These are phyloP conservation scores for Cataglyphis livida DNA, from an alignment of 2,888 invertebrate species.

Conservation along the genomic window DNA sequence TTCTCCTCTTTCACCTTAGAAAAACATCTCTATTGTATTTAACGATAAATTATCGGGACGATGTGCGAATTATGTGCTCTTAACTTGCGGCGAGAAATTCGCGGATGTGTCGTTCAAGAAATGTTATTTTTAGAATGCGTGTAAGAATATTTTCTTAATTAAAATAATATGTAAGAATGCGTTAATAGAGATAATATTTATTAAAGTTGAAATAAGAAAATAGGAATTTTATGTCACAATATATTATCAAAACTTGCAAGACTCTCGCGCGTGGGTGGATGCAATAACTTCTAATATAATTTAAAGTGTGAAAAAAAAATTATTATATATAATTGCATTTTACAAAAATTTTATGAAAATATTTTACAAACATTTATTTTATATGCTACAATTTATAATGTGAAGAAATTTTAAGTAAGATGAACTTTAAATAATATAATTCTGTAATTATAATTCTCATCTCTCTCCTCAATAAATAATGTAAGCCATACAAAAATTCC, in stretches of 20 bases:
- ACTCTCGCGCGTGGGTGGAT: too few relatives aligned
- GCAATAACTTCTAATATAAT: background rate
- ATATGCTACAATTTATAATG: background rate
- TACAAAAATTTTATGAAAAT: background rate
- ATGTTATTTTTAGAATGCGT: background rate
- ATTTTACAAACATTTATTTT: background rate
- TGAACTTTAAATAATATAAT: constrained; percentile 16
- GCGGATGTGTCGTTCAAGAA: background rate
- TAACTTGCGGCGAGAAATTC: background rate
- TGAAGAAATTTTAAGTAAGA: background rate
- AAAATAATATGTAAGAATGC: background rate
- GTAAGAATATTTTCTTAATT: background rate
- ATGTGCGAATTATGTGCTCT: background rate
- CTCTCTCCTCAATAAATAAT: background rate
- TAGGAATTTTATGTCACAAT: background rate
- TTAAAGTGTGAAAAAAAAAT: background rate
- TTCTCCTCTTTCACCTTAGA: constrained; percentile 31
- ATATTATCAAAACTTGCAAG: background rate
- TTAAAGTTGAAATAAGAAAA: background rate
- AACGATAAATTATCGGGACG: constrained; percentile 19
- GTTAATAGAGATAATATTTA: background rate
- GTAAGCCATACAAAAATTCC: background rate
- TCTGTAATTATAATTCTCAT: background rate
- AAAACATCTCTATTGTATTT: constrained; percentile 47
- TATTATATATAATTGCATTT: constrained; percentile 6